Conservation (phyloP, 2,888 invertebrate species). For the Ennomos fuscantarius region DNA sequence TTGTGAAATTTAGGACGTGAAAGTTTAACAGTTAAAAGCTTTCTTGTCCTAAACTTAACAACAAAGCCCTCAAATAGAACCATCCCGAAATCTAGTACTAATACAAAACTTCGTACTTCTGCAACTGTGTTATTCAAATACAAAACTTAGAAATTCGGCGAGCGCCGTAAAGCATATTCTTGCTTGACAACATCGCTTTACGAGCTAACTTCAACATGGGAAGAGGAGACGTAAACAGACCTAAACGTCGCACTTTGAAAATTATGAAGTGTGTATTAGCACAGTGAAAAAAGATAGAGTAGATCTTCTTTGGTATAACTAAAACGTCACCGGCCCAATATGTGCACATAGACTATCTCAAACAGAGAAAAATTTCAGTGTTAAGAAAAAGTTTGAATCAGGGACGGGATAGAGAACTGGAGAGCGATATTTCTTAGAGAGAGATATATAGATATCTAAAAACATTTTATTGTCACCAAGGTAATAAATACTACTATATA, state of each 20-base stretch:
- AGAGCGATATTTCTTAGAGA: too few species aligned
- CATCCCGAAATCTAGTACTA: constrained; percentile 3
- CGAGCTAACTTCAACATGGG: constrained; percentile 5
- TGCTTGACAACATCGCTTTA: constrained; percentile 7
- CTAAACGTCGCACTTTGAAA: constrained; percentile 5
- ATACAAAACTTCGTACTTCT: constrained; percentile 11
- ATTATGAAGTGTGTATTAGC: not conserved
- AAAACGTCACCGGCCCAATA: too few species aligned
- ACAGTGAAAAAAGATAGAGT: not conserved
- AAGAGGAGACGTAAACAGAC: constrained; percentile 5
- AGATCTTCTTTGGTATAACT: too few species aligned
- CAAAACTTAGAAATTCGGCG: constrained; percentile 4
- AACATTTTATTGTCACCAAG: too few species aligned
- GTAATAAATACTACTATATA: too few species aligned
- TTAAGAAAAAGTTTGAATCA: too few species aligned
- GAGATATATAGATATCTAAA: too few species aligned
- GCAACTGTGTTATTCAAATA: constrained; percentile 10
- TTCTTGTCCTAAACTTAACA: not conserved
- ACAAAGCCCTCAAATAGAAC: not conserved
- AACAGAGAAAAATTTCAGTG: too few species aligned
- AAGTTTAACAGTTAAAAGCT: not conserved
- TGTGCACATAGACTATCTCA: too few species aligned
- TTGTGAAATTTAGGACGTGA: too few species aligned
- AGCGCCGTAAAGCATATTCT: constrained; percentile 9
- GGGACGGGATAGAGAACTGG: too few species aligned